Base-by-base conservation (phyloP, 2,113 vertebrate species). In the Pomatorhinus ruficollis region DNA sequence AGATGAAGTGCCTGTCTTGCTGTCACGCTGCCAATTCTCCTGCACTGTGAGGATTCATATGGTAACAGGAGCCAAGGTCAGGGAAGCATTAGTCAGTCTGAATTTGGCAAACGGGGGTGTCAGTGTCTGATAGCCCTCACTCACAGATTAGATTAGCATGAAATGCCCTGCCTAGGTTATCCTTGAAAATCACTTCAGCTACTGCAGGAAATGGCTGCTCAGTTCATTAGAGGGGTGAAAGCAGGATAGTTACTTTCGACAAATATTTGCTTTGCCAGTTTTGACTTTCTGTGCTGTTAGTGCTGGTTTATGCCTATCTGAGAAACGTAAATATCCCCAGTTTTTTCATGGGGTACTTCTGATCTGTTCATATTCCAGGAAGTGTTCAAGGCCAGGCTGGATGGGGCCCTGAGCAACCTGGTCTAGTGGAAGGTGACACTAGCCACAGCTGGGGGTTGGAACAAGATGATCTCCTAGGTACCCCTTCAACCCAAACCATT, bases 61-160 rank as follows among this genome's bases (percentile, higher is more conserved):
- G 76, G 94, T 90, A 90, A 85, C 82, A 42, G 87, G 27, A 97
- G 91, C 87, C 94, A 96, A 96, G 96, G 94, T 94, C 95, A 95
- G 87, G 85, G 71, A 86, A 91, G 68, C 90, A 80, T 96, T 91
- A 96, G 84, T 96, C 91, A 93, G 75, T 22, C 79, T 83, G 92
- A 45, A 94, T 93, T 81, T 92, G 92, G 95, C 82, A 85, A 90
- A 77, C 1, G 3, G 57, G 63, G 75, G 35, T 92, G 78, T 85
- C 2, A 14, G 92, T 90, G 65, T 69, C 89, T 76, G 87, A 92
- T 91, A 92, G 91, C 86, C 86, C 75, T 75, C 1, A 0, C 75
- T 74, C 2, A 4, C 63, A 88, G 93, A 95, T 94, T 94, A 93
- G 88, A 97, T 92, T 88, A 90, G 75, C 11, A 3, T 70, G 82